Evolutionary conservation across 2,113 vertebrate genomes (phyloP).

Genomic region (Mesocricetus auratus): DNA sequence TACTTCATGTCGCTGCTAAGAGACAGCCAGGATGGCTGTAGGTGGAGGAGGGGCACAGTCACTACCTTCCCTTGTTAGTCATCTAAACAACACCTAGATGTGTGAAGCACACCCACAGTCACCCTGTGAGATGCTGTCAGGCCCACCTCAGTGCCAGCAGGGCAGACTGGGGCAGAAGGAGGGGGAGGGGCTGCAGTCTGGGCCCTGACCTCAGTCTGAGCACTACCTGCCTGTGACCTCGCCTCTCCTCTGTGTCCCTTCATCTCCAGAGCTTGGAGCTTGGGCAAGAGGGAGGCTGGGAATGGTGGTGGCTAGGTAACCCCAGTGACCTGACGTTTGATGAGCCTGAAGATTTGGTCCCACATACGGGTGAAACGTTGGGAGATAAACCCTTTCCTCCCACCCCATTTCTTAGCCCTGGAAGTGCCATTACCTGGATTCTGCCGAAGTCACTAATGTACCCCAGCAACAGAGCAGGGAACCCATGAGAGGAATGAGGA

Average conservation of each 20-base stretch:
- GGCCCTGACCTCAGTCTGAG: neutral
- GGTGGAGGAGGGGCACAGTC: neutral
- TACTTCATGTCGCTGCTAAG: neutral
- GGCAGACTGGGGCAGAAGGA: neutral
- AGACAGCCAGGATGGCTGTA: neutral
- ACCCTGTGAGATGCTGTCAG: neutral
- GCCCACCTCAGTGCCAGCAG: neutral
- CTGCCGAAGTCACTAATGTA: accelerated
- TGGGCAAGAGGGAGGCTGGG: neutral
- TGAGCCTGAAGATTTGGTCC: no score
- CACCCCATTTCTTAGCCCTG: no score
- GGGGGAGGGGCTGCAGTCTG: neutral
- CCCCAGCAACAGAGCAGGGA: neutral
- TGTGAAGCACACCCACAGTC: neutral
- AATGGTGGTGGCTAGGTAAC: neutral
- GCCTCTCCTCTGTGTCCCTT: neutral
- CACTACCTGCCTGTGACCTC: neutral
- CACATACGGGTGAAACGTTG: neutral
- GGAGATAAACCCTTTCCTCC: accelerated
- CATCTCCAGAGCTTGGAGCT: neutral
- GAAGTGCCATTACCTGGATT: neutral
- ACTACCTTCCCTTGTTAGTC: neutral
- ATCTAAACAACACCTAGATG: neutral
- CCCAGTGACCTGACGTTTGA: accelerated
- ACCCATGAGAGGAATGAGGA: neutral